Evolutionary conservation across 2,113 vertebrate genomes (phyloP), one percentile per base, ranked within the genome.

Genomic region (Nycticorax nycticorax): DNA sequence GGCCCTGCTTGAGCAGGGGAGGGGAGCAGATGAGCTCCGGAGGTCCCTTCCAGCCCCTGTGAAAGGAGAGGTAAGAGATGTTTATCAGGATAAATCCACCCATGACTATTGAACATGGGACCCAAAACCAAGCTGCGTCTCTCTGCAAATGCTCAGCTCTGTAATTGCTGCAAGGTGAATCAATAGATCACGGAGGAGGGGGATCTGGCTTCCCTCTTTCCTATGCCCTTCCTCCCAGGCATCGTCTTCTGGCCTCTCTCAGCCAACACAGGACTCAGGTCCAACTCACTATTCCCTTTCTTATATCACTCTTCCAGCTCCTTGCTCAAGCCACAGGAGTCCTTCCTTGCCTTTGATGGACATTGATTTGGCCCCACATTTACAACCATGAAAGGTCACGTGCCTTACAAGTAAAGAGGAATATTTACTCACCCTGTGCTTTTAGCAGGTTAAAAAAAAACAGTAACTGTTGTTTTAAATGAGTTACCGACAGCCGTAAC

Each of bases 401-500:
- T 91, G 97, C 30, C 48, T 91, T 94, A 56, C 60, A 81, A 66
- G 67, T 30, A 62, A 3, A 28, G 18, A 73, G 73, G 69, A 59
- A 33, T 78, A 85, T 96, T 92, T 64, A 78, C 43, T 84, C 50
- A 4, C 28, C 15, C 71, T 8, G 27, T 68, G 89, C 90, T 96
- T 95, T 95, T 47, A 96, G 75, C 24, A 6, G 33, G 89, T 85
- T 55, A 27, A 85, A 76, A 79, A 37, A 85, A 92, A 81, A 1
- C 23, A 17, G 43, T 88, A 37, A 7, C 45, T 16, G 79, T 26
- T 56, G 88, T 93, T 92, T 64, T 67, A 87, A 85, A 71, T 60
- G 88, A 84, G 95, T n/a, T 95, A 72, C 88, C 22, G 56, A 95
- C 92, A 93, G 85, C 90, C 60, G 79, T 4, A 71, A 39, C 20